Percentiles rank a stretch among this genome's conserved stretches.
These are phyloP conservation scores for Diglossa cyanea DNA, from an alignment of 2,797 vertebrate genomes.

Conservation along the genomic window DNA sequence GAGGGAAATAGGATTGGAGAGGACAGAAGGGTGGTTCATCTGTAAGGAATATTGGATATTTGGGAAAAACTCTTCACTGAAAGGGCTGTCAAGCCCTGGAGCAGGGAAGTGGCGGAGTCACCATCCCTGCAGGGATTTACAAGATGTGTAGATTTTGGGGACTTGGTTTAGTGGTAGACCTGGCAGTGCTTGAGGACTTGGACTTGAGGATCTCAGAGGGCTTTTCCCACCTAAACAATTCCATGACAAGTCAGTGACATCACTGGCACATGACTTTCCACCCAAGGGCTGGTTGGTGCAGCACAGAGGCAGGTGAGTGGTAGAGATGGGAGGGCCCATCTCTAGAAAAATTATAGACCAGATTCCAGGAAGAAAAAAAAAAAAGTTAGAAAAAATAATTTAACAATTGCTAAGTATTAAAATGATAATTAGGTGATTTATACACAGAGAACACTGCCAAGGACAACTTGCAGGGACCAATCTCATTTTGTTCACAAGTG, in stretches of 20 bases:
- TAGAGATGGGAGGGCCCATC: not conserved
- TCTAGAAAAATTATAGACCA: not conserved
- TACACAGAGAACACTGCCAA: not conserved
- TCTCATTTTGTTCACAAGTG: not conserved
- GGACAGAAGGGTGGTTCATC: not conserved
- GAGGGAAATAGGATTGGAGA: not conserved
- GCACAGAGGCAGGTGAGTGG: not conserved
- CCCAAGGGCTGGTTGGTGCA: not conserved
- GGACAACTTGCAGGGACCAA: not conserved
- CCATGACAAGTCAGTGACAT: not conserved
- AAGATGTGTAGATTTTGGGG: not conserved
- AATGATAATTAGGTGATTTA: not conserved
- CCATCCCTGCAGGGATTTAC: not conserved
- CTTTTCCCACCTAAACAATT: not conserved
- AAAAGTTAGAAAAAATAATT: not conserved
- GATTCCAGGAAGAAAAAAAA: not conserved
- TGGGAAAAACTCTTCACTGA: not conserved
- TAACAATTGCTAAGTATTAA: not conserved
- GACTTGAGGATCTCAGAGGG: not conserved
- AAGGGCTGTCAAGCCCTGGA: not conserved
- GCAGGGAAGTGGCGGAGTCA: not conserved
- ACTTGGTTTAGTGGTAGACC: not conserved
- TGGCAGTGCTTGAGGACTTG: not conserved
- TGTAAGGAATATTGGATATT: fast-evolving
- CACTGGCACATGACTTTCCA: fast-evolving